These are phyloP conservation scores for Parnassius apollo DNA, from an alignment of 2,888 invertebrate genomes.

Conservation along the genomic window DNA sequence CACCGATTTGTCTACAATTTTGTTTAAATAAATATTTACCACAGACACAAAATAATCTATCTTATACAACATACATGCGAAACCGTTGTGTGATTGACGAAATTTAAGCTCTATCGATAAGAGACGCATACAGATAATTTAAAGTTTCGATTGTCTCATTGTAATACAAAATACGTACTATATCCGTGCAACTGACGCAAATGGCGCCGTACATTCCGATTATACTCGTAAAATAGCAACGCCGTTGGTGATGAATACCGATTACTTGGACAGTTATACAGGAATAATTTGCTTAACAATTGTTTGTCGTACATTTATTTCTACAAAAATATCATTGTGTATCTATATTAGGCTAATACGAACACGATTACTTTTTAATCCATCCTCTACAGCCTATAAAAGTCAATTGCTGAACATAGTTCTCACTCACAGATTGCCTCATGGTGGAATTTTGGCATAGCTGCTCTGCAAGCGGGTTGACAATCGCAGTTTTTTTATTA, in stretches of 20 bases:
- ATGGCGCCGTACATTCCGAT: slow-evolving; percentile 25
- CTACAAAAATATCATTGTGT: too few species aligned
- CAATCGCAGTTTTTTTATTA: too few species aligned
- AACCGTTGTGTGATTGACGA: not conserved
- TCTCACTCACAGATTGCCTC: too few species aligned
- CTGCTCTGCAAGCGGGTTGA: too few species aligned
- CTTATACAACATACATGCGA: slow-evolving; percentile 30
- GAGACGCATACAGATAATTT: slow-evolving; percentile 13
- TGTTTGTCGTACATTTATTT: too few species aligned
- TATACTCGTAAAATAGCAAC: slow-evolving; percentile 24
- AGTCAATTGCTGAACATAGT: too few species aligned
- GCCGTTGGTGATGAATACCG: slow-evolving; percentile 22
- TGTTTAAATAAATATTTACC: slow-evolving; percentile 34
- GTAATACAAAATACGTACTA: slow-evolving; percentile 8
- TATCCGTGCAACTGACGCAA: slow-evolving; percentile 13
- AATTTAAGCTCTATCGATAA: slow-evolving; percentile 1
- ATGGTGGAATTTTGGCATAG: too few species aligned
- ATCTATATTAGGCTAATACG: too few species aligned
- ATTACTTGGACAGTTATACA: slow-evolving; percentile 3
- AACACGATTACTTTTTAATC: too few species aligned
- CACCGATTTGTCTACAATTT: slow-evolving; percentile 36
- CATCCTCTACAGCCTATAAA: too few species aligned
- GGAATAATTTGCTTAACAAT: not conserved
- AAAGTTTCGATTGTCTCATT: slow-evolving; percentile 29
- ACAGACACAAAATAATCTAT: slow-evolving; percentile 36